Evolutionary conservation across 1,140 invertebrate genomes (phyloP), one percentile per base, ranked within the genome.

Genomic region (Aphelenchoides avenae): DNA sequence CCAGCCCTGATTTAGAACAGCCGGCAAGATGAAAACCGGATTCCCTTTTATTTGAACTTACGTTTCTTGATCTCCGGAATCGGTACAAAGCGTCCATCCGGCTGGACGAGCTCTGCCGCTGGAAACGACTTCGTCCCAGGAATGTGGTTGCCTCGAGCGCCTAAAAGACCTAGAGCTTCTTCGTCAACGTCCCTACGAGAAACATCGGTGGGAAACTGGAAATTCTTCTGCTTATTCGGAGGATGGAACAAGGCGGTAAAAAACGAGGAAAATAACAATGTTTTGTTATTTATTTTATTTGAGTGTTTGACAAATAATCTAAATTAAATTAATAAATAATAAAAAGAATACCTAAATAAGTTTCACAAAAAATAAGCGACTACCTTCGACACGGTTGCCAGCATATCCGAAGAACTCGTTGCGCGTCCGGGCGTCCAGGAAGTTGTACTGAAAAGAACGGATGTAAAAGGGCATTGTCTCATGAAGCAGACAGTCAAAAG

Each of bases 371-470:
- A n/a, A n/a, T n/a, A n/a, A n/a, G n/a, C n/a, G n/a, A n/a, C n/a
- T n/a, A n/a, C n/a, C n/a, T n/a, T 51, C 39, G 30, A 37, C 42
- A n/a, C 37, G 40, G 20, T 37, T 7, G 22, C 54, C 54, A 37
- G 31, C 27, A 24, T 52, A 33, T n/a, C 62, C 62, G 49, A 66
- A 66, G 27, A 60, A 66, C 22, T 64, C 61, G 30, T 66, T 66
- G 13, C 59, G 36, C 18, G 61, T 61, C 27, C 61, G 34, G 7
- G 50, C 64, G 24, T 64, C 61, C 26, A 64, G 34, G 40, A 64
- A 64, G 31, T 64, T 64, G 42, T 56, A 64, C 56, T 58, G 5
- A 18, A 59, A 60, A 57, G 5, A 11, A 29, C 7, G 29, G 9
- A 18, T 30, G 22, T 41, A 27, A 33, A 22, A 15, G n/a, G 3